Conservation (phyloP, 2,113 vertebrate genomes). For the human region DNA sequence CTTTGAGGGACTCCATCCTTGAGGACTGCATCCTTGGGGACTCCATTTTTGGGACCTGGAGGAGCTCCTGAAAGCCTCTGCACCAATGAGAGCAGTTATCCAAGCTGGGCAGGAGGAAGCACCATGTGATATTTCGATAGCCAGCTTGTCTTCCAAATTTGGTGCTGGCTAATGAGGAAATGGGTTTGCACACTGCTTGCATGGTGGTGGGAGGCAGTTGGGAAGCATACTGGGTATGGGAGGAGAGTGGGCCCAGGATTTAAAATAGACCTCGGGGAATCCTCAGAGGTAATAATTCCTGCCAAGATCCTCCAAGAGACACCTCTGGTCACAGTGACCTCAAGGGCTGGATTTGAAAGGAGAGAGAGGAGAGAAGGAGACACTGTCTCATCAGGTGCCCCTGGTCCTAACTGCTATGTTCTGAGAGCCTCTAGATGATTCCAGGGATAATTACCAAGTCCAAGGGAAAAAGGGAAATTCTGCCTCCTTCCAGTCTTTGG, state of each 20-base stretch:
- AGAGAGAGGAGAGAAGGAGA: neutral
- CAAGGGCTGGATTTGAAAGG: neutral
- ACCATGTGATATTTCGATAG: neutral
- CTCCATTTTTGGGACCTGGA: neutral
- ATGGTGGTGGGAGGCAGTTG: neutral
- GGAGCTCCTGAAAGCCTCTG: neutral
- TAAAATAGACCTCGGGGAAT: constrained; percentile 37
- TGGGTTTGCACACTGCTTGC: neutral
- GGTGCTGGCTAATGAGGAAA: neutral
- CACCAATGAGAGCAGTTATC: neutral
- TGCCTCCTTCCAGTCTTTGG: neutral
- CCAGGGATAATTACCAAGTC: neutral
- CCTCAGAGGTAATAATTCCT: neutral
- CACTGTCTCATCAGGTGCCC: neutral
- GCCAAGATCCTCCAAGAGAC: neutral
- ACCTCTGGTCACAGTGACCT: neutral
- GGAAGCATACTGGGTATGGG: neutral
- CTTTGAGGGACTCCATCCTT: neutral
- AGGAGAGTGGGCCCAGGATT: neutral
- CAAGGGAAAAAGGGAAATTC: neutral
- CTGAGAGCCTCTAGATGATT: neutral
- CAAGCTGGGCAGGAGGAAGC: neutral
- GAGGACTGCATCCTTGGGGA: neutral
- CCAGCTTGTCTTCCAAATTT: neutral
- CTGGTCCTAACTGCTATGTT: neutral